A percentile compares a stretch with the other conserved stretches of the same genome.
These are phyloP conservation scores for Onchidella celtica DNA, from an alignment of 2,888 invertebrate genomes.

Conservation along the genomic window DNA sequence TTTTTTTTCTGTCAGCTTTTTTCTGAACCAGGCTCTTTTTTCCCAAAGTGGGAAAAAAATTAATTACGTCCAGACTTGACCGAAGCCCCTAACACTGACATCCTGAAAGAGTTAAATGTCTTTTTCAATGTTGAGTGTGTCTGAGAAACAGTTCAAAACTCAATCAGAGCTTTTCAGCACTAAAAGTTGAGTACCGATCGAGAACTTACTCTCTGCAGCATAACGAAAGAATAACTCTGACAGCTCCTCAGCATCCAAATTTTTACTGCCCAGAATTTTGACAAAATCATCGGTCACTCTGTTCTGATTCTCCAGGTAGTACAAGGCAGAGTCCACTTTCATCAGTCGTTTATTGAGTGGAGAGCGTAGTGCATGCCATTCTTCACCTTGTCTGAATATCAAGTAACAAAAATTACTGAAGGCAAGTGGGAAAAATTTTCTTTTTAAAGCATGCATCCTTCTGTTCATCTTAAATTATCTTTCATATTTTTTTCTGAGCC, in stretches of 20 bases:
- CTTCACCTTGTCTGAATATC: conserved; percentile 36
- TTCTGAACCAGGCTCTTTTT: too few relatives aligned
- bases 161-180: not conserved
- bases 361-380: conserved; percentile 48
- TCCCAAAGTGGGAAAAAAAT: too few relatives aligned
- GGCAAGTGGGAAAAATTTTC: too few relatives aligned
- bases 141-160: not conserved
- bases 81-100: too few relatives aligned
- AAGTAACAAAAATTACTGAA: too few relatives aligned
- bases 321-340: conserved; percentile 44
- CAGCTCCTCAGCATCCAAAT: conserved; percentile 16
- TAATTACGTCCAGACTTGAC: too few relatives aligned
- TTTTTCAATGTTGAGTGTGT: not conserved
- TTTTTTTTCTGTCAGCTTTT: too few relatives aligned
- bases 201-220: conserved; percentile 48
- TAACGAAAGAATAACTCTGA: conserved; percentile 48
- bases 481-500: too few relatives aligned
- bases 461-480: too few relatives aligned
- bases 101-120: too few relatives aligned
- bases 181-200: not conserved
- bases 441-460: too few relatives aligned
- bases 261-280: conserved; percentile 1
- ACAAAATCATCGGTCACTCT: conserved; percentile 49
- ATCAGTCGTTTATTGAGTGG: conserved; percentile 45
- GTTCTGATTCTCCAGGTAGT: conserved; percentile 51